A percentile compares a stretch with the other conserved stretches of the same genome.
Evolutionary conservation across 2,888 invertebrate species (phyloP).

Genomic region (Microchrysa polita): DNA sequence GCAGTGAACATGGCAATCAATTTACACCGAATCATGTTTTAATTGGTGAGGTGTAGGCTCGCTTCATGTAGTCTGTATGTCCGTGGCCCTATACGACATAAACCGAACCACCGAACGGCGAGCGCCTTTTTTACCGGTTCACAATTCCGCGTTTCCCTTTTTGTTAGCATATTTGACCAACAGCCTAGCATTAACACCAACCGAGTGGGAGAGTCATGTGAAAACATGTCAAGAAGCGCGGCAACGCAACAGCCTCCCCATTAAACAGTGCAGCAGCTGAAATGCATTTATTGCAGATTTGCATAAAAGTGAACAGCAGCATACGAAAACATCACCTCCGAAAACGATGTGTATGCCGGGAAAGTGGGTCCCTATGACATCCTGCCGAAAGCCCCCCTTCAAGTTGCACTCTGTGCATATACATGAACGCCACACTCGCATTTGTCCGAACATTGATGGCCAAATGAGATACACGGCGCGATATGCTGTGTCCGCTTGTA

Average conservation of each 20-base stretch:
- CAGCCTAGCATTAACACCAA: constrained; percentile 48
- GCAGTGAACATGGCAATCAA: constrained; percentile 52
- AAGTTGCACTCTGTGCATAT: constrained; percentile 45
- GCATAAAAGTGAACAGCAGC: constrained; percentile 48
- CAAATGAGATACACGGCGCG: constrained; percentile 64
- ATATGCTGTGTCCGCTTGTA: constrained; percentile 52
- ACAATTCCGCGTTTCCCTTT: constrained; percentile 1
- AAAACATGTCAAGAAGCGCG: constrained; percentile 49
- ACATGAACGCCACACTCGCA: constrained; percentile 56
- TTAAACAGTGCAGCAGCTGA: constrained; percentile 45
- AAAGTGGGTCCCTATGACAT: constrained; percentile 27
- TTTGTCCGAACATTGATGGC: constrained; percentile 63
- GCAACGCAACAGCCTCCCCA: too few relatives aligned
- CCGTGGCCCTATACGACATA: too few relatives aligned
- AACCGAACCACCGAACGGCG: neutral
- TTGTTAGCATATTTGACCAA: constrained; percentile 35
- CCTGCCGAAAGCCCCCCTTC: constrained; percentile 27
- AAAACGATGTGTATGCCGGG: constrained; percentile 42
- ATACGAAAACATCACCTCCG: constrained; percentile 2
- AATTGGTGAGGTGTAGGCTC: constrained; percentile 51
- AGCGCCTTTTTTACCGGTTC: neutral
- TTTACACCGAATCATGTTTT: constrained; percentile 51
- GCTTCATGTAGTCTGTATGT: constrained; percentile 40
- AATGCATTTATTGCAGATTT: constrained; percentile 50
- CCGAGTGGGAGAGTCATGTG: constrained; percentile 50